Base-by-base conservation (phyloP, 2,113 vertebrate genomes). In the Dicrurus megarhynchus region DNA sequence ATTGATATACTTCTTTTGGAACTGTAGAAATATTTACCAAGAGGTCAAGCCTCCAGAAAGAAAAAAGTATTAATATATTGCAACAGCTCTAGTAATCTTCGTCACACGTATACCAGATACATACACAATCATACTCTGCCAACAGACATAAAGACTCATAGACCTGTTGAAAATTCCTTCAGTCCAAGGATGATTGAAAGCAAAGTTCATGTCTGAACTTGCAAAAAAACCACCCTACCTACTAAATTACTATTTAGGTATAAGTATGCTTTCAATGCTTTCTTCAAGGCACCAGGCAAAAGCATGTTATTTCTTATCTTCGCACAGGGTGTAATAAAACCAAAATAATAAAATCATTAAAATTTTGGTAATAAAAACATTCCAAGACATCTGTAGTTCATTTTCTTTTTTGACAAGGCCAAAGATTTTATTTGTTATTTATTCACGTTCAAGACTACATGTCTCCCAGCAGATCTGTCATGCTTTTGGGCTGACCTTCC, bases 81-180 rank as follows among this genome's bases (percentile, higher is more conserved):
- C 22, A 74, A 41, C 47, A 85, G 12, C 42, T 52, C 6, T 71
- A n/a, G 7, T 41, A 76, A 76, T 87, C 37, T 57, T 60, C 41
- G 7, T 24, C 55, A 83, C 35, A 24, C 33, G 35, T 32, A 13
- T 24, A 41, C 6, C 15, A 49, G 19, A 37, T 10, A 26, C 7
- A 49, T n/a, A 42, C 27, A 44, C 6, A 46, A 0, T 5, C 8
- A 12, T 47, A 30, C 0, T 4, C 9, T 75, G 35, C 15, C 6
- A 27, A 59, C 22, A 35, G 12, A 24, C 7, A n/a, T 30, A 64
- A 90, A 88, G 30, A 91, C 17, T 78, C 14, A 42, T 4, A 47
- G 19, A 22, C 5, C 14, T 71, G 33, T 35, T 1, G 3, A 90
- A 86, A 64, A 30, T 80, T 80, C 70, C 49, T 86, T 63, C 65